Base-by-base conservation (phyloP, 2,888 invertebrate species). In the Masnerella sp. region DNA sequence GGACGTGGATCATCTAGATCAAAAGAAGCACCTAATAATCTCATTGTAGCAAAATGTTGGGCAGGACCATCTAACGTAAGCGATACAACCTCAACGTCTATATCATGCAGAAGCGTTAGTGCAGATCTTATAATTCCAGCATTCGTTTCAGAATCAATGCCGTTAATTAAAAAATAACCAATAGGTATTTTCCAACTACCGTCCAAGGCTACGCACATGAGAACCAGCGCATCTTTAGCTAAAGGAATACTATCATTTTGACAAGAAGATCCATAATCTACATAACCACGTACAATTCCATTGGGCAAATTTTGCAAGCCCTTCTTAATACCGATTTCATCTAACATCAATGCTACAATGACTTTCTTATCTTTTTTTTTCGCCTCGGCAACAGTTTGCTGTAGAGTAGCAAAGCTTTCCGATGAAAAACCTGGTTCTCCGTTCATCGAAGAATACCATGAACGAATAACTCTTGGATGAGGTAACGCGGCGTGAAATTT, bases 241-340 rank as follows among this genome's bases (percentile, higher is more conserved):
- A 45, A n/a, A 20, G 7, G 7, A 7, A 43, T 11, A 8, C 2
- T 54, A 18, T 40, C 17, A 1, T n/a, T n/a, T n/a, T n/a, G n/a
- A n/a, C n/a, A n/a, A n/a, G n/a, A 8, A 32, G 40, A 8, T 9
- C 70, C 56, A 12, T 49, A 12, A 58, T 71, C 38, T 0, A 71
- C 42, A 32, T 58, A 32, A 36, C 64, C 71, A 2, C 11, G 14
- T 5, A 51, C 9, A 12, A 8, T 25, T 7, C 51, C 42, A 32
- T 71, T 47, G 0, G 34, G 22, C 8, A 32, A 1, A 28, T 36
- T 1, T 11, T 71, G 65, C 8, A 51, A 18, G 1, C 56, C 42
- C 36, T 71, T 71, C 22, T 65, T 58, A 7, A 70, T 62, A 4
- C 36, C 36, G 9, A 71, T 59, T 45, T 71, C 52, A 47, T 71